A percentile compares a stretch with the other conserved stretches of the same genome.
Conservation (phyloP, 2,797 vertebrate genomes). For the Ispidina picta region DNA sequence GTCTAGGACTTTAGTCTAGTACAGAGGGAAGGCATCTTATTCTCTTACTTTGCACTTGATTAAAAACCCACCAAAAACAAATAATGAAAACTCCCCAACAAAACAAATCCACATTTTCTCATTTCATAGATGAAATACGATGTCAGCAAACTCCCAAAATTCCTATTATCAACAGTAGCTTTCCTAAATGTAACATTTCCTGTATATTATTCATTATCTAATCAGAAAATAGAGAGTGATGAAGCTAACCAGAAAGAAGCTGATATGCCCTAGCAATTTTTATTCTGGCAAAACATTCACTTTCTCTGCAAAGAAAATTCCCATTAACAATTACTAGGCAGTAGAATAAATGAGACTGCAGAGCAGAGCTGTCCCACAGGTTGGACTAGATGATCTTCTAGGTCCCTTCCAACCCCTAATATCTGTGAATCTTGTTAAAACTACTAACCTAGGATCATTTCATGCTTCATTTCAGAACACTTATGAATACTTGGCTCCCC, state of each 20-base stretch:
- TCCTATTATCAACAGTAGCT: not conserved
- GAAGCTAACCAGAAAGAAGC: not conserved
- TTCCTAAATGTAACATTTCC: not conserved
- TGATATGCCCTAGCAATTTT: not conserved
- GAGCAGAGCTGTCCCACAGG: not conserved
- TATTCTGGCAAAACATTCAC: not conserved
- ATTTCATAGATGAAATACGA: not conserved
- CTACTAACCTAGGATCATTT: not conserved
- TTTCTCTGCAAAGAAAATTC: conserved; percentile 5
- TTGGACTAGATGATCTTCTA: no score
- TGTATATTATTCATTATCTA: not conserved
- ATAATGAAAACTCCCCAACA: not conserved
- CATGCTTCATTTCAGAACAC: not conserved
- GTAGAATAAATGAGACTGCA: not conserved
- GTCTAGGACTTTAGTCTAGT: not conserved
- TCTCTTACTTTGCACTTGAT: not conserved
- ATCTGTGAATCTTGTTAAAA: conserved; percentile 1
- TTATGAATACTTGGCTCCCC: not conserved
- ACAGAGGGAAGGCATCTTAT: not conserved
- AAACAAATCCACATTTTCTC: not conserved
- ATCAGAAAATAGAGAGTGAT: not conserved
- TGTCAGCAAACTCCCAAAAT: not conserved
- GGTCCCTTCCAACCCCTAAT: no score
- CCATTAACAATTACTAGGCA: not conserved
- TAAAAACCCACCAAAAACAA: not conserved